phyloP scores from a whole-genome alignment of 37 sponge, comb jelly and placozoan species.

The Oopsacas minuta region DNA sequence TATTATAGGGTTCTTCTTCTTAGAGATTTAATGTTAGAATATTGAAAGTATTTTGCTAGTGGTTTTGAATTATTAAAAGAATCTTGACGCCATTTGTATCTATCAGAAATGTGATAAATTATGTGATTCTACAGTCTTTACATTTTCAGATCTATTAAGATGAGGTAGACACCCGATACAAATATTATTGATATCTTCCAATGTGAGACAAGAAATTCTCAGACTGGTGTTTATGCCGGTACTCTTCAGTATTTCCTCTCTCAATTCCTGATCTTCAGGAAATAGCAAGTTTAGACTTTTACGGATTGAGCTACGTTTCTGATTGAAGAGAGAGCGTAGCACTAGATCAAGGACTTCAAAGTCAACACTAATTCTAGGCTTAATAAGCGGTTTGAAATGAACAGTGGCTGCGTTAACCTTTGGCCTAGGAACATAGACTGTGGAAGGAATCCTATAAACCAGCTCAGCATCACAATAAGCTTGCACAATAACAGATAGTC shows the following conservation, averaged over 20 bases:
- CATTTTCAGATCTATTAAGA: not conserved
- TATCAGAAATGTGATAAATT: not conserved
- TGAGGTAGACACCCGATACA: not conserved
- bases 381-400: conserved; percentile 45
- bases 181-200: not conserved
- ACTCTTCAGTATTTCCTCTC: not conserved
- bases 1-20: no score
- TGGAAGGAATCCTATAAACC: conserved; percentile 38
- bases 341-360: conserved; percentile 44
- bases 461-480: conserved; percentile 40
- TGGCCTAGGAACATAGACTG: conserved; percentile 55
- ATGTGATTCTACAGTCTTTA: not conserved
- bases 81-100: not conserved
- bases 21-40: no score
- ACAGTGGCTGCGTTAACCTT: conserved; percentile 70
- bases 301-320: conserved; percentile 47
- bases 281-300: conserved; percentile 36
- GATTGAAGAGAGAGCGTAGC: conserved; percentile 51
- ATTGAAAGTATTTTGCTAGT: no score
- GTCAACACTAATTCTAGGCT: conserved; percentile 36
- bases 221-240: not conserved
- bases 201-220: not conserved
- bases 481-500: conserved; percentile 69
- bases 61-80: no score
- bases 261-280: not conserved